Percentiles rank a stretch among this genome's conserved stretches.
Evolutionary conservation across 2,113 vertebrate genomes (phyloP).

Genomic region (Ancistrus triradiatus): DNA sequence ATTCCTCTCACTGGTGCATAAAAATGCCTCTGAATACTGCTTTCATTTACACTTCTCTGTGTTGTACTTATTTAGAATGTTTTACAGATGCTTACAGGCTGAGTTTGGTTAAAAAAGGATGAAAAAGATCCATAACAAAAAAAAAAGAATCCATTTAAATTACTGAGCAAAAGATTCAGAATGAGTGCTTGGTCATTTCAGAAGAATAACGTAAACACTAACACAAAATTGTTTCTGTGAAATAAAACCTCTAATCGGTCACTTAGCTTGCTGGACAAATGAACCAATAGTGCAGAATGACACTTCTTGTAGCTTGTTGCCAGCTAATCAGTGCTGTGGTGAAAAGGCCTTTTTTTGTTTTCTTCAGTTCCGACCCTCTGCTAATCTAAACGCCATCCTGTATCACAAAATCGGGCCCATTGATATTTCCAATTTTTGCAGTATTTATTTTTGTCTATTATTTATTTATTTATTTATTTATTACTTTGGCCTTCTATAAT

Average conservation of each 20-base stretch:
- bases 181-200: slow-evolving; percentile 6
- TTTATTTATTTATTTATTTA: slow-evolving; percentile 60
- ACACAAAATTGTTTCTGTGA: slow-evolving; percentile 2
- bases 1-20: background rate
- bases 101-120: slow-evolving; percentile 5
- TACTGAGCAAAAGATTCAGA: slow-evolving; percentile 4
- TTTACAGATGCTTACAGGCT: background rate
- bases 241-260: slow-evolving; percentile 16
- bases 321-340: slow-evolving; percentile 11
- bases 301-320: slow-evolving; percentile 18
- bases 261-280: slow-evolving; percentile 21
- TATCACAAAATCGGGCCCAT: slow-evolving; percentile 24
- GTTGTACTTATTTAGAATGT: background rate
- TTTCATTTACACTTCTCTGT: slow-evolving; percentile 8
- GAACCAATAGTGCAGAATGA: slow-evolving; percentile 22
- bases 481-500: slow-evolving; percentile 50
- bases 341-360: slow-evolving; percentile 21
- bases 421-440: slow-evolving; percentile 35
- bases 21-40: slow-evolving; percentile 8
- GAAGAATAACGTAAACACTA: slow-evolving; percentile 21
- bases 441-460: slow-evolving; percentile 55
- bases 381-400: slow-evolving; percentile 3
- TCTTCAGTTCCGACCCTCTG: background rate
- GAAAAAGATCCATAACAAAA: too few relatives aligned
- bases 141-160: background rate